A percentile compares a stretch with the other conserved stretches of the same genome.
phyloP scores from a whole-genome alignment of 1,140 invertebrate species.

The Orussus abietinus region DNA sequence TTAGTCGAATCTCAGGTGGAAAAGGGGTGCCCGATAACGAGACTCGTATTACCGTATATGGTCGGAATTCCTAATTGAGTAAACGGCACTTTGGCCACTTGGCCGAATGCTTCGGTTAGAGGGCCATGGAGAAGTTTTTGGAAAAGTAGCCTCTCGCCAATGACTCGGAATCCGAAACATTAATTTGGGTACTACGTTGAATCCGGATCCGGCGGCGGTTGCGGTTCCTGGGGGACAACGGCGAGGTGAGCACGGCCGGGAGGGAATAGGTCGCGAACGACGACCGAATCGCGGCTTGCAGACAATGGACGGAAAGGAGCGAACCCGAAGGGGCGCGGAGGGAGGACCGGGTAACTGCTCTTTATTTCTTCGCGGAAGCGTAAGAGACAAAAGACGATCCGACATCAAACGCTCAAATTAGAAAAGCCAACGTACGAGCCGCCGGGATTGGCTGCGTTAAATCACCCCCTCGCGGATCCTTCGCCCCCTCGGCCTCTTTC shows the following conservation, averaged over 20 bases:
- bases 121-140: background rate
- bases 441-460: background rate
- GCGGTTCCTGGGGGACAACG: background rate
- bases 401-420: conserved; percentile 10
- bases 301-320: background rate
- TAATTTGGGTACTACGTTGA: no score
- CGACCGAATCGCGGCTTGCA: background rate
- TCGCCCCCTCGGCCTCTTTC: background rate
- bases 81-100: background rate
- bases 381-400: conserved; percentile 8
- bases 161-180: background rate
- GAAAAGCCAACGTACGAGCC: conserved; percentile 3
- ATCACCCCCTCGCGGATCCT: background rate
- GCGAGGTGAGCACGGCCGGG: background rate
- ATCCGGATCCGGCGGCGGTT: background rate
- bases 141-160: background rate
- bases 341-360: background rate
- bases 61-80: background rate
- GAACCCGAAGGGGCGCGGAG: background rate
- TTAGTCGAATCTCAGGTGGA: no score
- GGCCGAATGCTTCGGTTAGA: background rate
- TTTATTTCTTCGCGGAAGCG: background rate
- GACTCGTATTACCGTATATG: no score
- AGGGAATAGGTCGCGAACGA: background rate
- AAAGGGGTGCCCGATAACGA: no score